A percentile compares a stretch with the other conserved stretches of the same genome.
Evolutionary conservation across 2,113 vertebrate species (phyloP).

Genomic region (Rhinopomastus cyanomelas): DNA sequence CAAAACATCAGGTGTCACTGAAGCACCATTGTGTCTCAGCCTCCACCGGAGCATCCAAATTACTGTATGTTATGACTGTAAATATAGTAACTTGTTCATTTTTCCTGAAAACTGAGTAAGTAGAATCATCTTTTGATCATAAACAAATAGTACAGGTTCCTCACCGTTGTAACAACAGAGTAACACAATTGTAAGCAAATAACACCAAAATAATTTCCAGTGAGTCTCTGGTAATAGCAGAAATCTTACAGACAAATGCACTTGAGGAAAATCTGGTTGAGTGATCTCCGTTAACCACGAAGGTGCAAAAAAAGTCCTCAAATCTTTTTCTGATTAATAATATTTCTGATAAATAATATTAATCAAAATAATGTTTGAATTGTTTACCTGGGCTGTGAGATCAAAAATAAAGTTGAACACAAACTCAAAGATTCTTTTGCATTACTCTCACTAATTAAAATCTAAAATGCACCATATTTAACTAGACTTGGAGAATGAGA

Average conservation of each 20-base stretch:
- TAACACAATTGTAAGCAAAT: not conserved
- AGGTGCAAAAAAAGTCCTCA: not conserved
- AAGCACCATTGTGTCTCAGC: not conserved
- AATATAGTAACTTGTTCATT: not conserved
- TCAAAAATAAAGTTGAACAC: not conserved
- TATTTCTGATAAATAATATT: not conserved
- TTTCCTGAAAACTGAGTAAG: not conserved
- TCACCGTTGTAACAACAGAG: not conserved
- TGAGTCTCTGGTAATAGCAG: not conserved
- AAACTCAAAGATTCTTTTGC: not conserved
- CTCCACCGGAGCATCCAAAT: not conserved
- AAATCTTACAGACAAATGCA: not conserved
- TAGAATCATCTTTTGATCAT: not conserved
- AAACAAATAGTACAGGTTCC: not conserved
- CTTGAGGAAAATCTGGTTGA: not conserved
- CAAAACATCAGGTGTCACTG: not conserved
- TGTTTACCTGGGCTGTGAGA: not conserved
- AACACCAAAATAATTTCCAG: not conserved
- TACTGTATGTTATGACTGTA: not conserved
- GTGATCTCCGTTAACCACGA: not conserved
- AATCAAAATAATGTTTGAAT: not conserved
- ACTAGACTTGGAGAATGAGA: not conserved
- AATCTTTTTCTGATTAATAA: not conserved
- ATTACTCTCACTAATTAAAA: not conserved
- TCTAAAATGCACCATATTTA: not conserved